phyloP scores from a whole-genome alignment of 2,113 vertebrate genomes.

The Pyxicephalus adspersus region DNA sequence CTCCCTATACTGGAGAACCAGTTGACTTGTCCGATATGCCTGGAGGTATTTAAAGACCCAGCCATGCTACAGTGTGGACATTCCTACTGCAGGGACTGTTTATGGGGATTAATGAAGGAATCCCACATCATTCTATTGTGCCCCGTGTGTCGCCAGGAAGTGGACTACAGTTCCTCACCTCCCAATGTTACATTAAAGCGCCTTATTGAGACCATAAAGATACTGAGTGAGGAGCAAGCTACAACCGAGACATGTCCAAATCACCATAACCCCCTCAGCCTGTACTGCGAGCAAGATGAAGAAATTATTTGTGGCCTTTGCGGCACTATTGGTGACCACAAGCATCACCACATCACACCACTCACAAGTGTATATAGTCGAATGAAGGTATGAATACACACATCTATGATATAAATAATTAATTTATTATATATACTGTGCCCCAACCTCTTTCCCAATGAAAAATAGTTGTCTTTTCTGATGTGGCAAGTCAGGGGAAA shows the following conservation, averaged over 20 bases:
- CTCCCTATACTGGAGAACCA: slow-evolving; percentile 73
- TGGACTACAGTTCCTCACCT: slow-evolving; percentile 70
- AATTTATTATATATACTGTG: neutral
- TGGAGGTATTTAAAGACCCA: slow-evolving; percentile 81
- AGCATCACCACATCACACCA: slow-evolving; percentile 75
- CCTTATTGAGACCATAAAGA: slow-evolving; percentile 72
- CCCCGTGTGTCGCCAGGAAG: slow-evolving; percentile 73
- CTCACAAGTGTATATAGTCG: slow-evolving; percentile 76
- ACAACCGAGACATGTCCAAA: slow-evolving; percentile 63
- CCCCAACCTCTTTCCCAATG: neutral
- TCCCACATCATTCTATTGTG: slow-evolving; percentile 70
- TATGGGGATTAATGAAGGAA: slow-evolving; percentile 70
- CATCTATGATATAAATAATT: neutral
- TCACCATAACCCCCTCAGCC: slow-evolving; percentile 81
- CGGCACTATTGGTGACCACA: slow-evolving; percentile 79
- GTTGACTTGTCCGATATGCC: slow-evolving; percentile 79
- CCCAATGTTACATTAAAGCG: slow-evolving; percentile 75
- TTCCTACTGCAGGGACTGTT: slow-evolving; percentile 77
- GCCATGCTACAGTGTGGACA: slow-evolving; percentile 82
- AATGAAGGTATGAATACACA: slow-evolving; percentile 76
- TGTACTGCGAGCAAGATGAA: slow-evolving; percentile 83
- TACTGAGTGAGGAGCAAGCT: slow-evolving; percentile 60
- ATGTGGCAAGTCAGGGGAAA: too few species aligned
- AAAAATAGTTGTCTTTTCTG: too few species aligned
- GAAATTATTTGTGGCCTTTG: slow-evolving; percentile 83